phyloP scores from a whole-genome alignment of 2,797 vertebrate genomes.

The Malurus splendens region DNA sequence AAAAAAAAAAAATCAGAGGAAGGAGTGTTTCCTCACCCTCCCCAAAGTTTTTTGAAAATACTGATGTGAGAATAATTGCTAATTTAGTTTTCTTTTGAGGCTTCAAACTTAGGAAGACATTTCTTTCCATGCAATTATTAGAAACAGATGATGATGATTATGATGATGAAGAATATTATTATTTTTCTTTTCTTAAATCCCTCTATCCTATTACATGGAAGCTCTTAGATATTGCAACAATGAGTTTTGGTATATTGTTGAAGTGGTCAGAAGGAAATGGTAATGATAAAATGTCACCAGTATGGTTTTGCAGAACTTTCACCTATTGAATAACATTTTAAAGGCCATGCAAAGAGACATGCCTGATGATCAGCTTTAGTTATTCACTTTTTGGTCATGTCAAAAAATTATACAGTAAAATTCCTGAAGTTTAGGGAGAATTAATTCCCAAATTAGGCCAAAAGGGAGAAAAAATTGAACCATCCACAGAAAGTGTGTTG shows the following conservation, averaged over 20 bases:
- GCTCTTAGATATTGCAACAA: background rate
- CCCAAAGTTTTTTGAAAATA: background rate
- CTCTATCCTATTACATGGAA: background rate
- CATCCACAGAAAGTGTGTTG: background rate
- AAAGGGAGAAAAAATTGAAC: background rate
- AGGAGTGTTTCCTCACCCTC: fast-evolving
- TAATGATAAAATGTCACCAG: background rate
- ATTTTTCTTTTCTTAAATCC: background rate
- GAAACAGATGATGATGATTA: background rate
- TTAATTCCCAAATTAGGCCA: background rate
- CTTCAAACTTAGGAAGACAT: background rate
- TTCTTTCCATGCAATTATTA: background rate
- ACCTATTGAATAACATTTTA: background rate
- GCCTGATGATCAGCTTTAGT: background rate
- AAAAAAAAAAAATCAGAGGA: background rate
- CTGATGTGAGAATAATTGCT: background rate
- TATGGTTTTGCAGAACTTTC: background rate
- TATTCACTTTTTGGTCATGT: background rate
- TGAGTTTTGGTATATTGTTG: background rate
- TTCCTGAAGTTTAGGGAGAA: background rate
- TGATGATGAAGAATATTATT: background rate
- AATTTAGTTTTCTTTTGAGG: background rate
- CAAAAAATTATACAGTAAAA: background rate
- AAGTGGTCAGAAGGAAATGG: background rate
- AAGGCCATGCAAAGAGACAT: background rate